Base-by-base conservation (phyloP, 1,140 invertebrate species). In the Pseudomyrmex concolor region DNA sequence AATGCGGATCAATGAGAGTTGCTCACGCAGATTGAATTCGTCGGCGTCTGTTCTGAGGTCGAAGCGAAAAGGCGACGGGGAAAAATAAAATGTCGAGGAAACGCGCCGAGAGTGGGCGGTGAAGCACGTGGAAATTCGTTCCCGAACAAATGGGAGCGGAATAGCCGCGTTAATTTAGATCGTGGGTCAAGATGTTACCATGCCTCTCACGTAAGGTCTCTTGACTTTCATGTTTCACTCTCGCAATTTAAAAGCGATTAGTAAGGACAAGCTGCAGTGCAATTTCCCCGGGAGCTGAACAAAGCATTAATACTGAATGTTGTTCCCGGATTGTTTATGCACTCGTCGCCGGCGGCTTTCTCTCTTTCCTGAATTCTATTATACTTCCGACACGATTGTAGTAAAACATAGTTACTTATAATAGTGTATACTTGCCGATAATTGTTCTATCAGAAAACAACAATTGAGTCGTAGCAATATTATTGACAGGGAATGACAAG, bases 121-220 rank as follows among this genome's bases (percentile, higher is more conserved):
- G 5, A 34, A 7, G 34, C 34, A 80, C 43, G 76, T 17, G 66
- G 55, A 60, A 71, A 71, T 34, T 34, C 5, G 34, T 34, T 34
- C 0, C 5, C 34, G 34, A 34, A 71, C 43, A 70, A 25, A 22
- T 57, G 66, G 59, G 19, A 70, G 25, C 25, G 43, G 48, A 13
- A 25, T 34, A 34, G 19, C 15, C 43, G 54, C 43, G 54, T 70
- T 59, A 80, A 80, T 71, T 59, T 70, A 68, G 55, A 78, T 71
- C 66, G 19, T 7, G 64, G 43, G 76, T 78, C 76, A 78, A 78
- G 64, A 70, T 43, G 50, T 80, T 54, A 54, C 13, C 57, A 78
- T 70, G 66, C 43, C 2, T 19, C 54, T 59, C 76, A 70, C 66
- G 76, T 80, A 71, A 12, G 66, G 2, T 13, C 54, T 71, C 19